Conservation (phyloP, 2,113 vertebrate genomes). For the Cyanoderma ruficeps region DNA sequence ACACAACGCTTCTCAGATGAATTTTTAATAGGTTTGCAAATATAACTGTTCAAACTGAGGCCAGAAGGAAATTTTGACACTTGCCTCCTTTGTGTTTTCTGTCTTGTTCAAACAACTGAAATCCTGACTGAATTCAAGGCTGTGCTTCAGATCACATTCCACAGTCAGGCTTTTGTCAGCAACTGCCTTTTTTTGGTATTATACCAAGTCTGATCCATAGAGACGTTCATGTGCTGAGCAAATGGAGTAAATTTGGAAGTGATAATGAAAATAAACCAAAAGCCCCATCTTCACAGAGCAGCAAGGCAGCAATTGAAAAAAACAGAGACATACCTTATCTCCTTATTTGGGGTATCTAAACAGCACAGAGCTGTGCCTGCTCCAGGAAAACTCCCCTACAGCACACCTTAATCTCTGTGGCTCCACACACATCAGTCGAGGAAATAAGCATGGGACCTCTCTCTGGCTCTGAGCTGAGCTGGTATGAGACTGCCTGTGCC, state of each 20-base stretch:
- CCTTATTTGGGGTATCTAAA: background rate
- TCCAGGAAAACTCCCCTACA: background rate
- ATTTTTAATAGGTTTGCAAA: background rate
- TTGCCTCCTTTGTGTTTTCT: background rate
- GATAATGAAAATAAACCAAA: background rate
- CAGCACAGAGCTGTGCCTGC: background rate
- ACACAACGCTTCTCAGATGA: background rate
- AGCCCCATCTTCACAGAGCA: background rate
- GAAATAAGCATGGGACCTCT: background rate
- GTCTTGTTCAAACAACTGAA: background rate
- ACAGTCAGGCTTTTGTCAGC: background rate
- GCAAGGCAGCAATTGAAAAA: background rate
- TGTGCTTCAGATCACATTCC: background rate
- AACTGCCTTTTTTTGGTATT: background rate
- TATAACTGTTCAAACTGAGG: background rate
- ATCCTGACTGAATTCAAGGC: background rate
- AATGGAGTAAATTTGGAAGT: background rate
- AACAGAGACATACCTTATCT: background rate
- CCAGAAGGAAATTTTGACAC: background rate
- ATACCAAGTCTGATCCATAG: background rate
- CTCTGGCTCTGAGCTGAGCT: background rate
- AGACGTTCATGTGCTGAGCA: fast-evolving
- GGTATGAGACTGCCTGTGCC: background rate
- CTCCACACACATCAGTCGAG: background rate
- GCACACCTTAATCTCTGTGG: background rate